These are phyloP conservation scores for Loris lydekkerianus DNA, from an alignment of 2,797 vertebrate genomes.

Conservation along the genomic window DNA sequence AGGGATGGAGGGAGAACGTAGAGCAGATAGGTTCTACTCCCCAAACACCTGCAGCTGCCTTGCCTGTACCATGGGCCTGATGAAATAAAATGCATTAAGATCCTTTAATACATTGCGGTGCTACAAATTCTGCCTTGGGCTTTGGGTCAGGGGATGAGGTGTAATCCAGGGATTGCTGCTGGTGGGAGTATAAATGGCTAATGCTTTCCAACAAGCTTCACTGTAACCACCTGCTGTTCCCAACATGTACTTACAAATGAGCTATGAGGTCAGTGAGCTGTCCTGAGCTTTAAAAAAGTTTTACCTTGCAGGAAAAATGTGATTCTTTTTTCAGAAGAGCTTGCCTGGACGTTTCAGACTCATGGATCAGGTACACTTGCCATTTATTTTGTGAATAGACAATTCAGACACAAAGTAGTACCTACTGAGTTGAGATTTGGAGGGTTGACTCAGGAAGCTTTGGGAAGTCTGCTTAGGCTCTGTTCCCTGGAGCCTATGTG, in stretches of 20 bases:
- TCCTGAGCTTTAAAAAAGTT: constrained; percentile 53
- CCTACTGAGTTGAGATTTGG: neutral
- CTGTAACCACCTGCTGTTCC: constrained; percentile 1
- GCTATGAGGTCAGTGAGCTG: constrained; percentile 25
- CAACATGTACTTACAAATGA: constrained; percentile 50
- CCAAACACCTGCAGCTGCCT: neutral
- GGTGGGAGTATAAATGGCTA: constrained; percentile 57
- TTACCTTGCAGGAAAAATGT: constrained; percentile 6
- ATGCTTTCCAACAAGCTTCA: constrained; percentile 41
- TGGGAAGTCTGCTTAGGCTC: neutral
- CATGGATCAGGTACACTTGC: neutral
- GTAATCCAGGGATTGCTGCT: constrained; percentile 58
- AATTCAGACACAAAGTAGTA: neutral
- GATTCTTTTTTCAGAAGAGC: neutral
- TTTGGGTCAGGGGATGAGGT: constrained; percentile 26
- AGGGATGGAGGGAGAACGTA: constrained; percentile 36
- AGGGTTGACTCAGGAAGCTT: neutral
- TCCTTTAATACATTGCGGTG: constrained; percentile 63
- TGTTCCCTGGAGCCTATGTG: neutral
- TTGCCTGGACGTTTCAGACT: constrained; percentile 24
- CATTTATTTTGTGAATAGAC: constrained; percentile 17
- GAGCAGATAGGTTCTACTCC: neutral
- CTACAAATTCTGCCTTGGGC: constrained; percentile 74
- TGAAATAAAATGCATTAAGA: constrained; percentile 69
- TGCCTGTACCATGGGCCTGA: constrained; percentile 16